Percentiles rank a stretch among this genome's conserved stretches.
phyloP scores from a whole-genome alignment of 2,888 invertebrate genomes.

The Hirtodrosophila cameraria region DNA sequence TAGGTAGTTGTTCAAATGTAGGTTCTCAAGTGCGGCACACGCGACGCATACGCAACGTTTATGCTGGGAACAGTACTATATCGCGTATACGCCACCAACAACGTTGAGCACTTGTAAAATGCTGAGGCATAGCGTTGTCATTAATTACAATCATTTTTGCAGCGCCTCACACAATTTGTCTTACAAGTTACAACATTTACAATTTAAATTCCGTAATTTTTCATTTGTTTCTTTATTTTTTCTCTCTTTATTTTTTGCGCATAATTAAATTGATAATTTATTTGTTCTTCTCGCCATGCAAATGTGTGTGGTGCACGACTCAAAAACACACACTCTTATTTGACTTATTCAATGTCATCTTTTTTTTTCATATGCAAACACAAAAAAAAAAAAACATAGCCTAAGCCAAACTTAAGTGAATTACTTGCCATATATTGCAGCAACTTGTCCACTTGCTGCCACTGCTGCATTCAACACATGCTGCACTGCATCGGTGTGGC shows the following conservation, averaged over 20 bases:
- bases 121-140: conserved; percentile 69
- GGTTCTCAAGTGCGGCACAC: conserved; percentile 41
- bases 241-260: conserved; percentile 18
- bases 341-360: conserved; percentile 70
- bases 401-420: conserved; percentile 41
- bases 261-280: conserved; percentile 40
- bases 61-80: conserved; percentile 60
- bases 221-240: conserved; percentile 24
- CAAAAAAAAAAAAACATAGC: conserved; percentile 13
- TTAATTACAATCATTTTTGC: conserved; percentile 63
- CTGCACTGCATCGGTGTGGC: conserved; percentile 4
- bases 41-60: conserved; percentile 62
- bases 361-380: conserved; percentile 44
- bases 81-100: conserved; percentile 56
- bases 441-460: conserved; percentile 18
- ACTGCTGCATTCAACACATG: conserved; percentile 27
- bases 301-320: conserved; percentile 40
- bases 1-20: neutral
- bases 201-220: conserved; percentile 45
- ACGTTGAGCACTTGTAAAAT: conserved; percentile 51
- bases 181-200: conserved; percentile 36
- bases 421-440: conserved; percentile 58
- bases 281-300: conserved; percentile 14
- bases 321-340: conserved; percentile 36
- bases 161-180: conserved; percentile 50